Base-by-base conservation (phyloP, 2,113 vertebrate species). In the Pavo muticus region DNA sequence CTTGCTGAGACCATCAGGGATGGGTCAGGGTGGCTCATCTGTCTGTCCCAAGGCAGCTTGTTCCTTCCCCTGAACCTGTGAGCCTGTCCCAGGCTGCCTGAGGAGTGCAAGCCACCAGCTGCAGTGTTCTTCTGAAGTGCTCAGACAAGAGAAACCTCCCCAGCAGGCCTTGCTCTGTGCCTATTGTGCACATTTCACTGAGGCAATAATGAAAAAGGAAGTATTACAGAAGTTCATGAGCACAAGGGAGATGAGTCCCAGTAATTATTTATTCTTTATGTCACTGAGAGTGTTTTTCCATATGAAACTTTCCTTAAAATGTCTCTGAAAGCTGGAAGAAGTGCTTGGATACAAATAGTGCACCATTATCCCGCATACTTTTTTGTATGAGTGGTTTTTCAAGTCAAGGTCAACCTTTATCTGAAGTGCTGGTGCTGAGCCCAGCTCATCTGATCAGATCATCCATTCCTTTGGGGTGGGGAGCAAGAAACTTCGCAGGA, bases 361-460 rank as follows among this genome's bases (percentile, higher is more conserved):
- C 6, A 48, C 10, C 0, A 0, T 29, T 78, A 21, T 44, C 8
- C 5, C 21, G 5, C 25, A 0, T 63, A 77, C 24, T 67, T 72
- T 83, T 54, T 3, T 0, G 4, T 87, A 52, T 16, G 52, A 15
- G 13, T 87, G 35, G 15, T 48, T 87, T 72, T 42, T 24, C 35
- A 83, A 61, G 59, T 67, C 48, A 57, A 21, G 17, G 18, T 56
- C 52, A 57, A 4, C 8, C 14, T 14, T 68, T 25, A 47, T 13
- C 6, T 37, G 52, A 84, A 11, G 4, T 42, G 10, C n/a, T 50
- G 56, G 60, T 48, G 11, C 42, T 64, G 42, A 70, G 37, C 14
- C 18, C 20, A 54, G 2, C 2, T 71, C 47, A n/a, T 3, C 56
- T 23, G 14, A 40, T 35, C 1, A 2, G 21, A 47, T 73, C 0